Evolutionary conservation across 2,888 invertebrate genomes (phyloP).

Genomic region (Horisme vitalbata): DNA sequence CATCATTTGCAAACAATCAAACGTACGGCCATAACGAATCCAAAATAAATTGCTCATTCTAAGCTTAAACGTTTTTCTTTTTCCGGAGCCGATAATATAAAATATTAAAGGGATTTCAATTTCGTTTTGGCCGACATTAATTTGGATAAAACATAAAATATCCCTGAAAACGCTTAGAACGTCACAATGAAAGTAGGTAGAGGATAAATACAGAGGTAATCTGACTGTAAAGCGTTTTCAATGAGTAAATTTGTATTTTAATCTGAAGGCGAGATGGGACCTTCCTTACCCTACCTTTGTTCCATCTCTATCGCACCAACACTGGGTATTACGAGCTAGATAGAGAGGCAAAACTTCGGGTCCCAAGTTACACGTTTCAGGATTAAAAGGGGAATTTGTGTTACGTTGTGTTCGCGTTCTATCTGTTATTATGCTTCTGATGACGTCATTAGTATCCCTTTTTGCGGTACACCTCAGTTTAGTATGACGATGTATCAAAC

Average conservation of each 20-base stretch:
- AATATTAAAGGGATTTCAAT: slow-evolving; percentile 33
- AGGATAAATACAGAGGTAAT: slow-evolving; percentile 59
- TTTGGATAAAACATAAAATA: slow-evolving; percentile 36
- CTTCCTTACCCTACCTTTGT: slow-evolving; percentile 8
- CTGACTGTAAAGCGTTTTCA: slow-evolving; percentile 64
- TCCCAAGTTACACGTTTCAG: slow-evolving; percentile 27
- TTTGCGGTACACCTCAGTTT: slow-evolving; percentile 23
- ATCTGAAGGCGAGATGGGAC: slow-evolving; percentile 42
- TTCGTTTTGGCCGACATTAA: slow-evolving; percentile 31
- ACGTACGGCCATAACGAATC: not conserved
- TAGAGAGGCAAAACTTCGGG: slow-evolving; percentile 16
- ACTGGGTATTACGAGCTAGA: slow-evolving; percentile 10
- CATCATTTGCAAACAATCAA: no score
- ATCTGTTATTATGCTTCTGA: slow-evolving; percentile 34
- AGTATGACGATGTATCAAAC: slow-evolving; percentile 13
- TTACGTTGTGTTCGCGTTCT: slow-evolving; percentile 30
- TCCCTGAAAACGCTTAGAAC: slow-evolving; percentile 31
- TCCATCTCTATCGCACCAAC: slow-evolving; percentile 23
- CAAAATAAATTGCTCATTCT: not conserved
- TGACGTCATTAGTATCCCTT: slow-evolving; percentile 29
- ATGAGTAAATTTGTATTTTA: slow-evolving; percentile 74
- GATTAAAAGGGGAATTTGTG: slow-evolving; percentile 37
- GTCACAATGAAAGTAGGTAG: slow-evolving; percentile 34
- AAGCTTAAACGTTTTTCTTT: no score
- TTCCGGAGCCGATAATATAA: slow-evolving; percentile 17